Evolutionary conservation across 2,888 invertebrate species (phyloP), one percentile per base, ranked within the genome.

Genomic region (Drosophila siamana): DNA sequence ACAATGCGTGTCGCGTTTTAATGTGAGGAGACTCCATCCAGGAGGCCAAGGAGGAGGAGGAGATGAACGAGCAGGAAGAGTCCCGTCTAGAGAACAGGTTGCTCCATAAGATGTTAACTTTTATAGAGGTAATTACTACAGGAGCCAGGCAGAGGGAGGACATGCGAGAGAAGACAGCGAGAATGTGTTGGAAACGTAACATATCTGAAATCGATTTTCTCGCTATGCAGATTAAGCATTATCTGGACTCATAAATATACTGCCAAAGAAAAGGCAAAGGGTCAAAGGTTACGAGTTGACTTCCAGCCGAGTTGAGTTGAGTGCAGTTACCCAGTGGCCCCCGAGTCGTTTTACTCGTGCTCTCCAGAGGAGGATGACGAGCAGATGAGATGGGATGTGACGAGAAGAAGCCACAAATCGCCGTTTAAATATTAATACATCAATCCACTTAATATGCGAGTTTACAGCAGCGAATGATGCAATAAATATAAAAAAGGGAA

Each of bases 361-460:
- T 57, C 40, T 40, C 60, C 60, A 33, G 61, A 63, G 63, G 30
- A 54, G 41, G 4, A 38, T 33, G 22, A 48, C 1, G 24, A 15
- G 54, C 8, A 4, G 43, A n/a, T n/a, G n/a, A n/a, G n/a, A n/a
- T n/a, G n/a, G n/a, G n/a, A n/a, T n/a, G n/a, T n/a, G n/a, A n/a
- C n/a, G n/a, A n/a, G n/a, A 15, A 33, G 33, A 52, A 78, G 66
- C 89, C 90, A 81, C 90, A 90, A 90, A 90, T 90, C 90, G 88
- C 79, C 90, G 88, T 90, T 91, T 91, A 91, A 91, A 91, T 91
- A 91, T 91, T 91, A 90, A 91, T 90, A 91, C 89, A 91, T 90
- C 91, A 91, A 91, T 91, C 89, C 90, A 91, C 90, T 91, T 89
- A 90, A 88, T 85, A 89, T 88, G 85, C 86, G 80, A 86, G 81